These are phyloP conservation scores for Odontomachus brunneus DNA, from an alignment of 1,140 invertebrate genomes.

Conservation along the genomic window DNA sequence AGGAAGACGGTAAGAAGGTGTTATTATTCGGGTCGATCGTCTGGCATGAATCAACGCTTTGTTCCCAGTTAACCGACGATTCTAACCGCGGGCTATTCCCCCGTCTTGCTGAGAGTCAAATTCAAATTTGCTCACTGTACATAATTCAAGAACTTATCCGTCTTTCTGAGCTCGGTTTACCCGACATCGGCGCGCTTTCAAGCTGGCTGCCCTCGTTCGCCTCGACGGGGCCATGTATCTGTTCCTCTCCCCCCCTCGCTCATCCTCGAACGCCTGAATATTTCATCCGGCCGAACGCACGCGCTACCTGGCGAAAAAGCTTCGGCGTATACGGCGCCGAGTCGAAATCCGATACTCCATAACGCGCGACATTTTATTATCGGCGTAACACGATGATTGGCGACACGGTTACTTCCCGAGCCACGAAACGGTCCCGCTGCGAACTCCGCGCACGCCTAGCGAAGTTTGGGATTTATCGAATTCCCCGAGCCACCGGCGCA, in stretches of 20 bases:
- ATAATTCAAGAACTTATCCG: slow-evolving; percentile 58
- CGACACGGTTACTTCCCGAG: neutral
- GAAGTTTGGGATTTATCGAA: neutral
- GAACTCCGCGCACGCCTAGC: neutral
- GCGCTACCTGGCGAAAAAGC: too few species aligned
- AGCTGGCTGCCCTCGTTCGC: slow-evolving; percentile 11
- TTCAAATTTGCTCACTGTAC: slow-evolving; percentile 51
- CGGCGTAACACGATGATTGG: neutral
- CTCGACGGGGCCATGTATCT: slow-evolving; percentile 5
- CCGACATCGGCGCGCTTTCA: slow-evolving; percentile 38
- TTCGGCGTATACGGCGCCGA: too few species aligned
- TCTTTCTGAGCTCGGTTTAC: slow-evolving; percentile 47
- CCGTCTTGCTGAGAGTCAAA: slow-evolving; percentile 18
- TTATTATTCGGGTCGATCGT: neutral
- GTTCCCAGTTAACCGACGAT: slow-evolving; percentile 20
- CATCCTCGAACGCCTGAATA: slow-evolving; percentile 46
- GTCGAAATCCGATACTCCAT: slow-evolving; percentile 35
- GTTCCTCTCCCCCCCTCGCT: too few species aligned
- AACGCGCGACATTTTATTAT: slow-evolving; percentile 21
- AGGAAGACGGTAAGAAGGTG: neutral
- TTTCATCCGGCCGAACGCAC: slow-evolving; percentile 27
- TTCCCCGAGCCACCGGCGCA: too few species aligned
- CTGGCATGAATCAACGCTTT: slow-evolving; percentile 19
- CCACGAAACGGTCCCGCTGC: slow-evolving; percentile 16
- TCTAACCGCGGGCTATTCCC: neutral